Base-by-base conservation (phyloP, 2,113 vertebrate species). In the Dasyurus viverrinus region DNA sequence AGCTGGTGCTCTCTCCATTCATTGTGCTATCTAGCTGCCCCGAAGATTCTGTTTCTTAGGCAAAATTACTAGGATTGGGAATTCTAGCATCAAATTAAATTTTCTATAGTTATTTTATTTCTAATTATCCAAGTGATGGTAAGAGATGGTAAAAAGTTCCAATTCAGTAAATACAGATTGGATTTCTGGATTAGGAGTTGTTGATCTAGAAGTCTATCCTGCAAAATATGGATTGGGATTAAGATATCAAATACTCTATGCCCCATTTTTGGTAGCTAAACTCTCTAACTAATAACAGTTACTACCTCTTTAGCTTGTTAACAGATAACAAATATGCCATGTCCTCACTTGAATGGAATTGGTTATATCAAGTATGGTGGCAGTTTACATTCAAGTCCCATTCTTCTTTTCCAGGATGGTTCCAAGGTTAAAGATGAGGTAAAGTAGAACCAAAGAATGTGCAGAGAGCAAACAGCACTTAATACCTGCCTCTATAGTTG, bases 341-440 rank as follows among this genome's bases (percentile, higher is more conserved):
- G 30, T 23, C 30, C 11, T 68, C 14, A 68, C 57, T 76, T 76
- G 60, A 76, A 76, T n/a, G 36, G 60, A n/a, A 76, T 3, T n/a
- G 36, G 60, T n/a, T 76, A 76, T 4, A 76, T 76, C n/a, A 76
- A 76, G 19, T 76, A n/a, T 30, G n/a, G 5, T 76, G 60, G 60
- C 5, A 19, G 5, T 76, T 19, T 76, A 36, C 2, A 76, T 30
- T 19, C 4, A n/a, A 12, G 60, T 30, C n/a, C 36, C 14, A 54
- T 27, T 60, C 36, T 94, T 90, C 30, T 90, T 42, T 76, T 84
- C 68, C 57, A 91, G 60, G 92, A 94, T 93, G 36, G 54, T 57
- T 92, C 93, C 91, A 57, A 91, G 25, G 14, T n/a, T 76, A 76
- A 76, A 76, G 36, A 76, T 76, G 12, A n/a, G 60, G 16, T 76